Evolutionary conservation across 2,888 invertebrate genomes (phyloP), one percentile per base, ranked within the genome.

Genomic region (Cataglyphis altisquamis): DNA sequence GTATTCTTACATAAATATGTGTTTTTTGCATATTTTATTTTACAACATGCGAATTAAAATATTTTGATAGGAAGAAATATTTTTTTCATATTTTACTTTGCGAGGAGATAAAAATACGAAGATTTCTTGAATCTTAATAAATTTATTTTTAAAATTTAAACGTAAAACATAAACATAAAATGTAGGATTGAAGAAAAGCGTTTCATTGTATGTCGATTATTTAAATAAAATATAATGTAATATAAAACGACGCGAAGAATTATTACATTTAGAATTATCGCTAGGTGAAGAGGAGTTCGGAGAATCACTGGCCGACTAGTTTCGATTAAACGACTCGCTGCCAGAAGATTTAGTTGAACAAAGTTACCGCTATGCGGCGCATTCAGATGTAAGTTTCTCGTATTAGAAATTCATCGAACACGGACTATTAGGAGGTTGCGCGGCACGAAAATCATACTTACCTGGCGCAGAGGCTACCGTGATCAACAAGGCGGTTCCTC

Each of bases 401-500:
- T 84, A 12, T 21, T 5, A 1, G 32, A 78, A 67, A 39, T n/a
- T 10, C 25, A 6, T 0, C 0, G 0, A 21, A 0, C 0, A 29
- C 3, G 10, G 12, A n/a, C 41, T 64, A 89, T 86, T 89, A 91
- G 68, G 80, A 39, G 15, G 8, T 93, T 0, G 21, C 9, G 3
- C 39, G 25, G 48, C 10, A 1, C 4, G 93, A n/a, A 84, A 84
- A 92, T 91, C 94, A 94, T 94, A 94, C 95, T 96, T 96, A 96
- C 96, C 95, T 96, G 96, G 95, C 95, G 95, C 95, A 95, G 96
- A 95, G 95, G 95, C 92, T 94, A 95, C 95, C 95, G 94, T 95
- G 96, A 96, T 96, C 96, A 95, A 67, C 88, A 94, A 94, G 94
- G 94, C 93, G 94, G 93, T 94, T 94, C 94, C 94, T 93, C 92